Percentiles rank a stretch among this genome's conserved stretches.
Evolutionary conservation across 2,113 vertebrate genomes (phyloP).

Genomic region (Calypte anna): DNA sequence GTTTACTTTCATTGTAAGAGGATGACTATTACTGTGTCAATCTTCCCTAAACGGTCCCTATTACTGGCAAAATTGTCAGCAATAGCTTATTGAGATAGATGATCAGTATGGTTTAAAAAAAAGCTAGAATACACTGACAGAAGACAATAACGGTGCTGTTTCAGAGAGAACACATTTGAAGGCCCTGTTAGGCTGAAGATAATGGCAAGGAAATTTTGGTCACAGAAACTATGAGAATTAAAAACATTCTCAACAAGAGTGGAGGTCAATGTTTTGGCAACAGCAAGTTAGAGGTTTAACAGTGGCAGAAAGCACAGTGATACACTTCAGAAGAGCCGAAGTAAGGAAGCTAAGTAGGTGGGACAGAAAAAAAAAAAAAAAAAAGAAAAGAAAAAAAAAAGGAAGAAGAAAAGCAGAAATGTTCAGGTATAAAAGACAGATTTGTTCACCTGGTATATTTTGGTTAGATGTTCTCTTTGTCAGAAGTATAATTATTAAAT

Average conservation of each 20-base stretch:
- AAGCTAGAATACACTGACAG: not conserved
- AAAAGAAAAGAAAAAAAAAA: too few relatives aligned
- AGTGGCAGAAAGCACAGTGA: not conserved
- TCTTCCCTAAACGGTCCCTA: not conserved
- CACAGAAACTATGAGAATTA: not conserved
- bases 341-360: not conserved
- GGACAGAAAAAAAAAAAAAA: not conserved
- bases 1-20: not conserved
- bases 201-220: not conserved
- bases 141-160: not conserved
- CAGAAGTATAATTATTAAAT: not conserved
- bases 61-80: not conserved
- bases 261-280: not conserved
- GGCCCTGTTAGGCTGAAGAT: not conserved
- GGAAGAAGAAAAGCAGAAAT: not conserved
- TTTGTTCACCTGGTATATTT: not conserved
- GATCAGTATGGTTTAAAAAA: not conserved
- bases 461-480: not conserved
- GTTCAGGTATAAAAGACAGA: not conserved
- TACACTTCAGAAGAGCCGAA: not conserved
- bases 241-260: not conserved
- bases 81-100: not conserved
- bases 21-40: not conserved
- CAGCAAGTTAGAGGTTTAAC: not conserved
- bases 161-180: not conserved